Base-by-base conservation (phyloP, 2,113 vertebrate genomes). In the Catagonus wagneri region DNA sequence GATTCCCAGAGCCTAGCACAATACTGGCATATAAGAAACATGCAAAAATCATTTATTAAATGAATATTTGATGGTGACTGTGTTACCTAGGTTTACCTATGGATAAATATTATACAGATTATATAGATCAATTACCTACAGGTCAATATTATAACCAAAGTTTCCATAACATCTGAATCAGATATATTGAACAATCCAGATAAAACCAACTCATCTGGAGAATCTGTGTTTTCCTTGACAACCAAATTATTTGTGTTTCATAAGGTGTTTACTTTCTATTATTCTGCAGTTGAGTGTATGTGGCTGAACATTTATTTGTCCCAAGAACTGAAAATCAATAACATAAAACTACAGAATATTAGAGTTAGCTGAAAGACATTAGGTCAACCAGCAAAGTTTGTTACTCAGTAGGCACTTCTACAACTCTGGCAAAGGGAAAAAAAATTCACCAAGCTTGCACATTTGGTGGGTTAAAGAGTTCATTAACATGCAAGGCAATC, bases 101-200 rank as follows among this genome's bases (percentile, higher is more conserved):
- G n/a, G 50, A 34, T 34, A 32, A 79, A 34, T 58, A 79, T 25
- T 58, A 6, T 79, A 58, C 20, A 16, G 13, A 79, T 58, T 79
- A 58, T 58, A 25, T 3, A 56, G 13, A 34, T 79, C 76, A 34
- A 34, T 79, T 34, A 79, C 32, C 52, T 79, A 25, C 13, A 79
- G 52, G 7, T 72, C 56, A 84, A 54, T 69, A 78, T 32, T 54
- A 79, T 61, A 65, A 52, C 4, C 12, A 69, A 19, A 27, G 63
- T 65, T 90, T 85, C 69, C 25, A 25, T 72, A 76, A 39, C 19
- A 86, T 83, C 34, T 89, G 58, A 76, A 76, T 89, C 69, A 93
- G 2, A 68, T 16, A 71, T 71, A 60, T 29, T 95, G 76, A 75
- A 13, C 80, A 83, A 60, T 69, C 23, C 34, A 91, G 58, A 84